These are phyloP conservation scores for Orchestia grillus DNA, from an alignment of 1,140 invertebrate genomes.

Conservation along the genomic window DNA sequence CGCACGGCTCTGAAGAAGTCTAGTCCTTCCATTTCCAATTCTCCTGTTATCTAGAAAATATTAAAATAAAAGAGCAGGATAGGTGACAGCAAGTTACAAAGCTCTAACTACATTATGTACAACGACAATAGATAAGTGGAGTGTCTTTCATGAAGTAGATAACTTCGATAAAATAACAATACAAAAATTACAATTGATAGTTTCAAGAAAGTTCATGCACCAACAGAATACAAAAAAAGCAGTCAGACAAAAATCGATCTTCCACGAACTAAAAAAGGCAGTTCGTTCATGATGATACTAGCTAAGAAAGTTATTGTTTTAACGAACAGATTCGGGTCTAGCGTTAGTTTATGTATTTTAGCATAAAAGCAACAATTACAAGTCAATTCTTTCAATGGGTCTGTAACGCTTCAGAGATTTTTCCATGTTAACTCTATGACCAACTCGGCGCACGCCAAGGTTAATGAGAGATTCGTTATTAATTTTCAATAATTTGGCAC, in stretches of 20 bases:
- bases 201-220: not conserved
- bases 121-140: slow-evolving; percentile 22
- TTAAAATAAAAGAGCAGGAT: slow-evolving; percentile 1
- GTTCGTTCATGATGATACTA: not conserved
- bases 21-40: not conserved
- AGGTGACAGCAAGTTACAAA: slow-evolving; percentile 23
- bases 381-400: slow-evolving; percentile 67
- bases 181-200: slow-evolving; percentile 76
- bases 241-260: not conserved
- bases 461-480: slow-evolving; percentile 74
- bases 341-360: not conserved
- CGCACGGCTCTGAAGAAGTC: not conserved
- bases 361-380: slow-evolving; percentile 39
- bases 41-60: slow-evolving; percentile 44
- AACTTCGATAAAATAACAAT: slow-evolving; percentile 28
- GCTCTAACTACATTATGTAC: slow-evolving; percentile 25
- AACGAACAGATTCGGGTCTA: not conserved
- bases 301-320: not conserved
- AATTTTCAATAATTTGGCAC: slow-evolving; percentile 72
- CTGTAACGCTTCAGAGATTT: slow-evolving; percentile 71
- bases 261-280: not conserved
- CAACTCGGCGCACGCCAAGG: slow-evolving; percentile 75
- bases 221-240: not conserved
- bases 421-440: slow-evolving; percentile 75
- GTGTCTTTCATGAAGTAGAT: slow-evolving; percentile 17